phyloP scores from a whole-genome alignment of 2,888 invertebrate species.

The Liopterus haemorrhoidalis region DNA sequence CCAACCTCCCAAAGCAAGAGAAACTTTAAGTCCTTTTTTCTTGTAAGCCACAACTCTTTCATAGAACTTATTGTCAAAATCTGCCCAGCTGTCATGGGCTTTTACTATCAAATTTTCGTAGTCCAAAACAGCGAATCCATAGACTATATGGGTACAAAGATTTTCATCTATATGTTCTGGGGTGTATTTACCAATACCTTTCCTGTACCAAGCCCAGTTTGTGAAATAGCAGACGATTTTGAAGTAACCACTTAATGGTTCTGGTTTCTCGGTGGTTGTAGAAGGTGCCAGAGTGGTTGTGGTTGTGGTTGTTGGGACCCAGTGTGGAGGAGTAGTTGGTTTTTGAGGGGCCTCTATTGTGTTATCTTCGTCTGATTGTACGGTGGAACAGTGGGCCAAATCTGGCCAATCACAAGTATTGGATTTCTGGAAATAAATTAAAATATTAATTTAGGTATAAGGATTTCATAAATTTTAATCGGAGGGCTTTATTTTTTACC shows the following conservation, averaged over 20 bases:
- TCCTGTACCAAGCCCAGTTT: constrained; percentile 90
- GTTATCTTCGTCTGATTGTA: constrained; percentile 17
- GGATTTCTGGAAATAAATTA: constrained; percentile 46
- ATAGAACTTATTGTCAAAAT: constrained; percentile 82
- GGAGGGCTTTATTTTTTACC: no score
- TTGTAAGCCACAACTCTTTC: constrained; percentile 75
- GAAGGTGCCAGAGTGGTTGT: constrained; percentile 30
- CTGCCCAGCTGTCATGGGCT: constrained; percentile 87
- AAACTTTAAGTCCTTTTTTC: constrained; percentile 73
- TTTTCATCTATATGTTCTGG: constrained; percentile 82
- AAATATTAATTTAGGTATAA: no score
- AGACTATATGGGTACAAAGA: constrained; percentile 87
- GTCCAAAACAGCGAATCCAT: constrained; percentile 89
- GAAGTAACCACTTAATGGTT: constrained; percentile 52
- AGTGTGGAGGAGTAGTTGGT: constrained; percentile 27
- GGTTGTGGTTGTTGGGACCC: constrained; percentile 22
- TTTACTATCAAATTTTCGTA: constrained; percentile 70
- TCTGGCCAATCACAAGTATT: constrained; percentile 70
- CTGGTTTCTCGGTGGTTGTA: constrained; percentile 27
- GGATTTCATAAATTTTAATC: no score
- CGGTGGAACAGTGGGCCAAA: constrained; percentile 53
- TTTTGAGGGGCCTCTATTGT: constrained; percentile 22
- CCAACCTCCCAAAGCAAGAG: constrained; percentile 91
- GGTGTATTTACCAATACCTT: constrained; percentile 72
- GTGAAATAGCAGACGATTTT: constrained; percentile 88